These are phyloP conservation scores for Squalus acanthias DNA, from an alignment of 2,797 vertebrate genomes.

Conservation along the genomic window DNA sequence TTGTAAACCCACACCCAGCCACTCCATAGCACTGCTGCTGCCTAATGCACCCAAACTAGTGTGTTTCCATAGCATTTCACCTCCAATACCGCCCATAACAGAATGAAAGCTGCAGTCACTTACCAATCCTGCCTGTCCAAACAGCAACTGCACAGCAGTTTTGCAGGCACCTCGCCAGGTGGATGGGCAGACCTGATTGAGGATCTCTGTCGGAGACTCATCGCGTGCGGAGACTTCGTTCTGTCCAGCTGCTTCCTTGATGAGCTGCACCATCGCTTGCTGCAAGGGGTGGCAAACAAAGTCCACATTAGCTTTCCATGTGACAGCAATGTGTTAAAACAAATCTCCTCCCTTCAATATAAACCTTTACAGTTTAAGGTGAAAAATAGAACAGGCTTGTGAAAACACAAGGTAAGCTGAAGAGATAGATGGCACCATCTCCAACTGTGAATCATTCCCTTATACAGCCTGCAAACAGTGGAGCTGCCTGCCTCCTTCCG, in stretches of 20 bases:
- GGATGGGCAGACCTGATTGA: conserved; percentile 96
- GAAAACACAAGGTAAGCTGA: neutral
- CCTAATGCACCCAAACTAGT: neutral
- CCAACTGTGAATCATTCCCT: neutral
- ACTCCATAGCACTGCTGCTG: neutral
- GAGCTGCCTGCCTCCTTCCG: neutral
- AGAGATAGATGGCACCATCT: neutral
- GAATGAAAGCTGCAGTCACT: conserved; percentile 51
- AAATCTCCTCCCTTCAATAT: neutral
- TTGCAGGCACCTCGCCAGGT: conserved; percentile 97
- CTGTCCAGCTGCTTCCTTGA: conserved; percentile 86
- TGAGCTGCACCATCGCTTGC: conserved; percentile 91
- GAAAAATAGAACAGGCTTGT: neutral
- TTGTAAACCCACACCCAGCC: neutral
- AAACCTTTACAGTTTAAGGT: neutral
- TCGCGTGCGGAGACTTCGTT: conserved; percentile 80
- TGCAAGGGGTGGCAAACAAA: conserved; percentile 47
- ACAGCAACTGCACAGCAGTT: conserved; percentile 92
- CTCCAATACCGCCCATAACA: neutral
- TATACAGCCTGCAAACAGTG: neutral
- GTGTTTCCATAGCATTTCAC: no score
- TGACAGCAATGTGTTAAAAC: neutral
- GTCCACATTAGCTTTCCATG: neutral
- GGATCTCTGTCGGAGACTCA: conserved; percentile 85
- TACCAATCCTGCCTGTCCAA: conserved; percentile 95